Conservation (phyloP, 2,797 vertebrate species). For the Mormyrops boulengeri region DNA sequence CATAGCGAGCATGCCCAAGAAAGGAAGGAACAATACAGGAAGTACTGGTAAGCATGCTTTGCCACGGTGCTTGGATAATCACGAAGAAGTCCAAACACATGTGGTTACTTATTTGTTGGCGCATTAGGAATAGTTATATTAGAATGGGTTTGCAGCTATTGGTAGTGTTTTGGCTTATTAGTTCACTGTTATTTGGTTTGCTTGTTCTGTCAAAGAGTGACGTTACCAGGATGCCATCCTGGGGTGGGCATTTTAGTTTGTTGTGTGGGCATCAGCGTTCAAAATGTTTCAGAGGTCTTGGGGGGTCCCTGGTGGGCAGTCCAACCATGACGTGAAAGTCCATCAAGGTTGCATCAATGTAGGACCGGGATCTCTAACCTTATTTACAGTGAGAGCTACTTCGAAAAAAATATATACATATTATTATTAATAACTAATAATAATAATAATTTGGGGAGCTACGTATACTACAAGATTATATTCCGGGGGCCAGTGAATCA, state of each 20-base stretch:
- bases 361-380: neutral
- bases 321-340: neutral
- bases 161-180: neutral
- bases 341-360: neutral
- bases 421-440: neutral
- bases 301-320: neutral
- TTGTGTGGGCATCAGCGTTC: neutral
- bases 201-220: neutral
- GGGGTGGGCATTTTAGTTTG: neutral
- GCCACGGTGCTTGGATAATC: neutral
- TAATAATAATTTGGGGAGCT: neutral
- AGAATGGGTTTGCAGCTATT: neutral
- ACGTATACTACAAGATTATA: neutral
- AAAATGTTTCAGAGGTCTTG: neutral
- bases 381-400: neutral
- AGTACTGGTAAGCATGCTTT: constrained; percentile 6
- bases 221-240: neutral
- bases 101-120: neutral
- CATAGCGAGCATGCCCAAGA: neutral
- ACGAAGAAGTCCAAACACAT: neutral
- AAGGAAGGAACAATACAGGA: neutral
- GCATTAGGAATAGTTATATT: neutral
- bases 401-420: neutral
- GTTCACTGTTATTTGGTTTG: neutral
- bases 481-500: neutral